Conservation (phyloP, 2,888 invertebrate species). For the Lithophane ornitopus region DNA sequence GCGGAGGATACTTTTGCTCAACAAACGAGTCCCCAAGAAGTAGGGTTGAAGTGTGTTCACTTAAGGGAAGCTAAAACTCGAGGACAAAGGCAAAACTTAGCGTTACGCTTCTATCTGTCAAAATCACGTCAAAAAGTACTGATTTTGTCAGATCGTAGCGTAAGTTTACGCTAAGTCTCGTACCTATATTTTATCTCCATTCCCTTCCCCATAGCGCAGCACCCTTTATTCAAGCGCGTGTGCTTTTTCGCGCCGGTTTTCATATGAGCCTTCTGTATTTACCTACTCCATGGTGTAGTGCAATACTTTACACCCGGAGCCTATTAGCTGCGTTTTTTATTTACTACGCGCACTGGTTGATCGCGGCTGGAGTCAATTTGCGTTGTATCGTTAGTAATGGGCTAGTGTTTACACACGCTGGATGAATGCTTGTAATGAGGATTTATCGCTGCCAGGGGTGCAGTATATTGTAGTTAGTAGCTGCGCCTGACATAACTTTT, state of each 20-base stretch:
- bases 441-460: conserved; percentile 10
- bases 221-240: neutral
- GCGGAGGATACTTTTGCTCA: neutral
- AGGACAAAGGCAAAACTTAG: neutral
- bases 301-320: conserved; percentile 22
- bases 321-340: conserved; percentile 51
- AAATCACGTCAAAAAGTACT: neutral
- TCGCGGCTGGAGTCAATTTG: conserved; percentile 55
- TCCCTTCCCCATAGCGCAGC: neutral
- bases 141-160: neutral
- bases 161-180: too few species aligned
- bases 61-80: neutral
- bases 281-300: neutral
- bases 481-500: conserved; percentile 1
- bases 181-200: neutral
- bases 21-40: neutral
- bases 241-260: neutral
- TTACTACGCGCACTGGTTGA: conserved; percentile 36
- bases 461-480: conserved; percentile 15
- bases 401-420: neutral
- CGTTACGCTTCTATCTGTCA: neutral
- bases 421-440: conserved; percentile 22
- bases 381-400: conserved; percentile 43
- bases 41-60: neutral
- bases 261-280: conserved; percentile 22